Conservation (phyloP, 2,888 invertebrate species). For the Cabera pusaria region DNA sequence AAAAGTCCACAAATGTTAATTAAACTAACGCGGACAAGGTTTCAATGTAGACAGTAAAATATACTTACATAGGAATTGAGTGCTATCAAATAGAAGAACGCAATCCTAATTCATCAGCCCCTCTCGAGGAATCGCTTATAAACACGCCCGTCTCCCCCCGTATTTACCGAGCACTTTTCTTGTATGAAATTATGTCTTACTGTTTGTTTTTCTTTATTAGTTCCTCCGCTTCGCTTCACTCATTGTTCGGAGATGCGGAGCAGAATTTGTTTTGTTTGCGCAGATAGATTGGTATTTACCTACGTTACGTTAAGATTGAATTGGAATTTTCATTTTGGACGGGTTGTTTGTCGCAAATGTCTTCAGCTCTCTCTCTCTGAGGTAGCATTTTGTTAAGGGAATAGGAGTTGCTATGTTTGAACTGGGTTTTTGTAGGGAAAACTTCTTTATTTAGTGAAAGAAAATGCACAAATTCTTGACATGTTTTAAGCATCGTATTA, state of each 20-base stretch:
- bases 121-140: not conserved
- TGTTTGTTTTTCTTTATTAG: constrained; percentile 38
- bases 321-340: constrained; percentile 22
- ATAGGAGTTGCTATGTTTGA: constrained; percentile 2
- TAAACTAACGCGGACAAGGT: too few relatives aligned
- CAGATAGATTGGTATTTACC: constrained; percentile 26
- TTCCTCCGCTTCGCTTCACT: constrained; percentile 25
- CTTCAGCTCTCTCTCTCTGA: constrained; percentile 2
- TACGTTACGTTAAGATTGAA: constrained; percentile 21
- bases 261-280: constrained; percentile 22
- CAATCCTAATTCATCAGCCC: too few relatives aligned
- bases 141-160: constrained; percentile 23
- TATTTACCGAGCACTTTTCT: constrained; percentile 37
- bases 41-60: too few relatives aligned
- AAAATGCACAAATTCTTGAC: too few relatives aligned
- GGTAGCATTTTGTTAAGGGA: constrained; percentile 6
- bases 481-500: too few relatives aligned
- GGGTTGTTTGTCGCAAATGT: constrained; percentile 11
- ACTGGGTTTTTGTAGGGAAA: not conserved
- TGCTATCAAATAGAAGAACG: too few relatives aligned
- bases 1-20: too few relatives aligned
- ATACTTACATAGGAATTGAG: too few relatives aligned
- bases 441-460: not conserved
- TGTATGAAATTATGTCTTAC: constrained; percentile 35
- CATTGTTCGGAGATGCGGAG: constrained; percentile 24